Conservation (phyloP, 2,797 vertebrate genomes). For the Parauchenoglanis ngamensis region DNA sequence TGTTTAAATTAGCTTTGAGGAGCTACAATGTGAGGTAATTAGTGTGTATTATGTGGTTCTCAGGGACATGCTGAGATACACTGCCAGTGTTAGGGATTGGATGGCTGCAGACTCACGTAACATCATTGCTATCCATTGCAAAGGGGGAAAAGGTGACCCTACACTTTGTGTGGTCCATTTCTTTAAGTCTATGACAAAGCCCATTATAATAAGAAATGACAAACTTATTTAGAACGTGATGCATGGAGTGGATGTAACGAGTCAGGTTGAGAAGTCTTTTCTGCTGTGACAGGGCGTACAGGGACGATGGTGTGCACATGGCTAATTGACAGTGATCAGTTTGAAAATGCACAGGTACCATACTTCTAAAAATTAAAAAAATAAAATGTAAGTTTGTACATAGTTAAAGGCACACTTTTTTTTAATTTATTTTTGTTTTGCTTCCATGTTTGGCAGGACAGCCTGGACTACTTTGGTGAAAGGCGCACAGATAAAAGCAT, state of each 20-base stretch:
- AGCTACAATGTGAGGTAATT: background rate
- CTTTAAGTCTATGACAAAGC: background rate
- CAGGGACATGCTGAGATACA: conserved; percentile 92
- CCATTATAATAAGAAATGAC: background rate
- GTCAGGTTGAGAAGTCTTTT: background rate
- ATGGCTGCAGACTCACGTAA: conserved; percentile 84
- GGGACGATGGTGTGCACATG: conserved; percentile 92
- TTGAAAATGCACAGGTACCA: conserved; percentile 88
- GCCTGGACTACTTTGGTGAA: conserved; percentile 91
- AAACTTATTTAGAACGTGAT: background rate
- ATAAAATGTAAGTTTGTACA: background rate
- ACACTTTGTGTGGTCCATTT: background rate
- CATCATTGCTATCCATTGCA: conserved; percentile 89
- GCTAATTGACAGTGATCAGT: conserved; percentile 88
- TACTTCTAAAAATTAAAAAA: background rate
- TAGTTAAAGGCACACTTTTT: background rate
- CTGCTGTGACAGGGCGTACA: conserved; percentile 81
- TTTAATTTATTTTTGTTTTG: background rate
- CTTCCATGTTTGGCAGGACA: conserved; percentile 75
- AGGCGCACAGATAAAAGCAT: conserved; percentile 87
- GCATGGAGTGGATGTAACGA: background rate
- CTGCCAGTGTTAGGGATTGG: conserved; percentile 84
- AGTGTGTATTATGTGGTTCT: conserved; percentile 22
- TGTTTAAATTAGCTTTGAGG: background rate
- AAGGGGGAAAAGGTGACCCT: conserved; percentile 88